Conservation (phyloP, 1,140 invertebrate species). For the Trigoniulus corallinus region DNA sequence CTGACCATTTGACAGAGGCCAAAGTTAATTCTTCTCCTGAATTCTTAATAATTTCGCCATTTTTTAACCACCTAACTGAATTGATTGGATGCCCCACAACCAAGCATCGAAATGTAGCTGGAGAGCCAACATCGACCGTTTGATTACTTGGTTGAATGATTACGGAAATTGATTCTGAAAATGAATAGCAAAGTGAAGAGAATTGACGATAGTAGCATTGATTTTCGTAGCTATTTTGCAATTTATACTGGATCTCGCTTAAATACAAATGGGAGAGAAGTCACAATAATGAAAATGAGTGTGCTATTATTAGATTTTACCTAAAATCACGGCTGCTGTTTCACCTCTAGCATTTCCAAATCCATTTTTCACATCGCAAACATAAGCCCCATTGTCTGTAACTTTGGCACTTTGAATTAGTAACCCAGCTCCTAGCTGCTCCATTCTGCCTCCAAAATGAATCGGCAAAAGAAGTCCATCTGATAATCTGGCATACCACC, state of each 20-base stretch:
- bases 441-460: constrained; percentile 6
- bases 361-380: constrained; percentile 6
- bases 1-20: constrained; percentile 47
- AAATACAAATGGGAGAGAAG: too few relatives aligned
- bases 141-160: constrained; percentile 53
- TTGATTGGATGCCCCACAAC: constrained; percentile 63
- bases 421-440: constrained; percentile 4
- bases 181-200: constrained; percentile 4
- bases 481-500: constrained; percentile 4
- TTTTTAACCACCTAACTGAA: constrained; percentile 64
- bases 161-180: constrained; percentile 48
- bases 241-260: too few relatives aligned
- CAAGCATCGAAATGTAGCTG: constrained; percentile 65
- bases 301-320: too few relatives aligned
- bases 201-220: too few relatives aligned
- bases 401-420: constrained; percentile 5
- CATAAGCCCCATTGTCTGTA: constrained; percentile 7
- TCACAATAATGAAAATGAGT: too few relatives aligned
- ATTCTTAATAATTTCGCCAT: constrained; percentile 46
- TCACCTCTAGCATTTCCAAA: constrained; percentile 3
- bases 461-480: constrained; percentile 5
- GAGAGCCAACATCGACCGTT: constrained; percentile 59
- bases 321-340: constrained; percentile 2
- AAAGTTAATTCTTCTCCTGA: constrained; percentile 27
- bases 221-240: too few relatives aligned